A percentile compares a stretch with the other conserved stretches of the same genome.
These are phyloP conservation scores for Epizoanthus ramosus DNA, from an alignment of 92 coral and sea anemone genomes.

Conservation along the genomic window DNA sequence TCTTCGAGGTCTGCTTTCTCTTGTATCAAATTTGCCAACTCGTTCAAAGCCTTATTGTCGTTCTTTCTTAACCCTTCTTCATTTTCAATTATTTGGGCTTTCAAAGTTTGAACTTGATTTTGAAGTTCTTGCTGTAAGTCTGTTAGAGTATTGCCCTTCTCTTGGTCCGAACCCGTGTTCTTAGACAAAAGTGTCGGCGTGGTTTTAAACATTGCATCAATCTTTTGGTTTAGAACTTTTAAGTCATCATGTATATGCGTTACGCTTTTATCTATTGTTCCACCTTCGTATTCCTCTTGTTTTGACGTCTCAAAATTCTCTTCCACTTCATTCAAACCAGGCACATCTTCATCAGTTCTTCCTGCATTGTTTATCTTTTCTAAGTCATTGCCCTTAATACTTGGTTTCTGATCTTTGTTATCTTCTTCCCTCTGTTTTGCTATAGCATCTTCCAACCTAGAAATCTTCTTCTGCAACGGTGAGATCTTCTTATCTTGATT, in stretches of 20 bases:
- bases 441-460: slow-evolving; percentile 41
- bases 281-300: not conserved
- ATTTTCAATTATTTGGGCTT: slow-evolving; percentile 7
- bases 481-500: slow-evolving; percentile 47
- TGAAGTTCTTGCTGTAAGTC: not conserved
- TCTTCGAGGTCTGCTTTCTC: not conserved
- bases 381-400: not conserved
- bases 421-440: not conserved
- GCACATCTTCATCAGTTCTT: not conserved
- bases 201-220: not conserved
- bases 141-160: not conserved
- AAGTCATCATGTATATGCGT: not conserved
- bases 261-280: not conserved
- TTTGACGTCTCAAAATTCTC: not conserved
- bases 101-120: not conserved
- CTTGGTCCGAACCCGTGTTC: not conserved
- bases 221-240: slow-evolving; percentile 25
- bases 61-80: not conserved
- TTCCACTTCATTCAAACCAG: not conserved
- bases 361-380: not conserved
- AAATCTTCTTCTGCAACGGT: slow-evolving; percentile 64
- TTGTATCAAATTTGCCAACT: not conserved
- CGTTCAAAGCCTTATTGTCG: not conserved
- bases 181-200: not conserved
- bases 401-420: not conserved